Evolutionary conservation across 2,113 vertebrate species (phyloP), one percentile per base, ranked within the genome.

Genomic region (Heterocephalus glaber): DNA sequence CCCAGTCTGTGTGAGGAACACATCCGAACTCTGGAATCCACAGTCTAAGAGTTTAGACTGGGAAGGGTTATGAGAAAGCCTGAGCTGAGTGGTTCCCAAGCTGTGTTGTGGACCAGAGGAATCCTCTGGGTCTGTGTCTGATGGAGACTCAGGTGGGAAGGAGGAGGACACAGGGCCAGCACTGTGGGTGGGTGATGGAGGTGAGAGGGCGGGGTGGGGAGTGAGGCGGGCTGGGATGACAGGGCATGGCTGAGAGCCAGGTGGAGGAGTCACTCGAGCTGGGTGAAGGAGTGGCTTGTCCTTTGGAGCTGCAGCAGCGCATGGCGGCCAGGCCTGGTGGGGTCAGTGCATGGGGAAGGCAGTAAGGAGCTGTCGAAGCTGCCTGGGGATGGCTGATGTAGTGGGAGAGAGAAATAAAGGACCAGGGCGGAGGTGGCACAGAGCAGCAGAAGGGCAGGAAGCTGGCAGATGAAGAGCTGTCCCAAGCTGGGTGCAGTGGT

Each of bases 131-230:
- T 2, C 7, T 5, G 3, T 28, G 16, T 61, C 38, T 17, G 61
- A 89, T 70, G 28, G 44, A 49, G 33, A 52, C 56, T 70, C 7
- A 20, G 54, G 4, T 22, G 30, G 33, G 60, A 60, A 86, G 35
- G 6, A 12, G 16, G 19, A 49, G 17, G 47, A 13, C 38, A 3
- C 0, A 0, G 0, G 41, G 3, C 0, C 5, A 81, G 63, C 56
- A 30, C 19, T 10, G n/a, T 24, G 30, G 24, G 3, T 0, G 0
- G 22, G 1, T 12, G 47, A 54, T 6, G 35, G 13, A 54, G 56
- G 13, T 20, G 17, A 19, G n/a, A 61, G 20, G 41, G 49, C 72
- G 16, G 28, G 0, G 1, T 30, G 19, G 52, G 14, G 17, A 33
- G 20, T 7, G 12, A 22, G 49, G 35, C 8, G 13, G 33, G 11